phyloP scores from a whole-genome alignment of 2,113 vertebrate genomes.

The Ctenodactylus gundi region DNA sequence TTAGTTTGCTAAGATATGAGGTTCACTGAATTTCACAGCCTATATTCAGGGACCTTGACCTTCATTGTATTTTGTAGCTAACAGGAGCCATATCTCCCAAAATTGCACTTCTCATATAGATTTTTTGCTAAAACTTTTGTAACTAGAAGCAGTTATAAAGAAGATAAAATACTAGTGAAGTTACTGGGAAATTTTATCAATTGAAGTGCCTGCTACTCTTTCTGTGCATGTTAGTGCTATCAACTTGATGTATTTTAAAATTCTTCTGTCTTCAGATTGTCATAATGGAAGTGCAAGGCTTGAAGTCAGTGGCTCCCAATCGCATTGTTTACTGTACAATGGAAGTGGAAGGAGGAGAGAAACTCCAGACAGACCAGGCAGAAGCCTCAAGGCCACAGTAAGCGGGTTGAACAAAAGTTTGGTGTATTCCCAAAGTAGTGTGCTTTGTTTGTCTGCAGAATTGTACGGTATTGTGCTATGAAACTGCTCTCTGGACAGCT shows the following conservation, averaged over 20 bases:
- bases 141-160: conserved; percentile 5
- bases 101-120: neutral
- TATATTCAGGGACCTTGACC: conserved; percentile 32
- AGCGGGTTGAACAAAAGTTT: conserved; percentile 75
- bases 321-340: conserved; percentile 98
- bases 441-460: neutral
- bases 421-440: neutral
- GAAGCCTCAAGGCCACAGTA: conserved; percentile 98
- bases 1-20: neutral
- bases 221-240: neutral
- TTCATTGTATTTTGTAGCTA: conserved; percentile 10
- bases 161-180: neutral
- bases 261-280: conserved; percentile 89
- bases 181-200: neutral
- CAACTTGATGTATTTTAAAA: neutral
- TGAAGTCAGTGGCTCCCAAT: conserved; percentile 95
- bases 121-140: neutral
- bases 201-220: neutral
- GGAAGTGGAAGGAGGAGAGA: conserved; percentile 98
- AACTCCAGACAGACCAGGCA: conserved; percentile 98
- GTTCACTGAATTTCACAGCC: conserved; percentile 11
- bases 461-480: neutral
- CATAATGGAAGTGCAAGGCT: conserved; percentile 96
- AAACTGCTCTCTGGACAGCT: neutral
- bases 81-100: neutral